These are phyloP conservation scores for Phorcus lineatus DNA, from an alignment of 2,888 invertebrate species.

Conservation along the genomic window DNA sequence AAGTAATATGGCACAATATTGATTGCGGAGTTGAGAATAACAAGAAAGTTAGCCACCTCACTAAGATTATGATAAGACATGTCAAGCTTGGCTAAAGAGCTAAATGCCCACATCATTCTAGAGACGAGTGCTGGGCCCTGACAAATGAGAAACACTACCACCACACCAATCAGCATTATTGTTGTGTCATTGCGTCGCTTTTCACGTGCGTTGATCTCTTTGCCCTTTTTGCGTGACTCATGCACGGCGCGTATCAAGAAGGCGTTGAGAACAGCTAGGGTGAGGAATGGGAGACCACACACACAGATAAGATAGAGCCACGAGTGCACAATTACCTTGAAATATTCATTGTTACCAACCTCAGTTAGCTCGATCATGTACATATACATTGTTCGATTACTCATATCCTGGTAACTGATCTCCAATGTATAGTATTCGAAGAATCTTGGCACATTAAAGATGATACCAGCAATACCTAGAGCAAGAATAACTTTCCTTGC, in stretches of 20 bases:
- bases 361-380: slow-evolving; percentile 57
- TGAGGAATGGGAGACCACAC: slow-evolving; percentile 73
- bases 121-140: slow-evolving; percentile 75
- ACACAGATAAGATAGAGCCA: slow-evolving; percentile 73
- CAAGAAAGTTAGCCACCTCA: slow-evolving; percentile 73
- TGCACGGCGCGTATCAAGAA: slow-evolving; percentile 73
- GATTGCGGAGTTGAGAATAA: slow-evolving; percentile 74
- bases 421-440: slow-evolving; percentile 69
- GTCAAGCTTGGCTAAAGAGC: slow-evolving; percentile 36
- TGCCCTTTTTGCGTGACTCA: slow-evolving; percentile 66
- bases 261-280: slow-evolving; percentile 71
- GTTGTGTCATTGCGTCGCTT: slow-evolving; percentile 74
- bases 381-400: slow-evolving; percentile 37
- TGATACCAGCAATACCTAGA: slow-evolving; percentile 61
- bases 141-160: slow-evolving; percentile 74
- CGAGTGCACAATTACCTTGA: slow-evolving; percentile 71
- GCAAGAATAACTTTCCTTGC: slow-evolving; percentile 67
- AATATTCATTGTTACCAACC: slow-evolving; percentile 62
- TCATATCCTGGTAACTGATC: slow-evolving; percentile 36
- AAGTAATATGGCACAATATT: slow-evolving; percentile 76
- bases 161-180: slow-evolving; percentile 75
- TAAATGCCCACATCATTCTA: slow-evolving; percentile 73
- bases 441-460: slow-evolving; percentile 73
- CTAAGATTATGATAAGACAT: slow-evolving; percentile 65
- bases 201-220: slow-evolving; percentile 70